These are phyloP conservation scores for Elephantulus edwardii DNA, from an alignment of 2,113 vertebrate genomes.

Conservation along the genomic window DNA sequence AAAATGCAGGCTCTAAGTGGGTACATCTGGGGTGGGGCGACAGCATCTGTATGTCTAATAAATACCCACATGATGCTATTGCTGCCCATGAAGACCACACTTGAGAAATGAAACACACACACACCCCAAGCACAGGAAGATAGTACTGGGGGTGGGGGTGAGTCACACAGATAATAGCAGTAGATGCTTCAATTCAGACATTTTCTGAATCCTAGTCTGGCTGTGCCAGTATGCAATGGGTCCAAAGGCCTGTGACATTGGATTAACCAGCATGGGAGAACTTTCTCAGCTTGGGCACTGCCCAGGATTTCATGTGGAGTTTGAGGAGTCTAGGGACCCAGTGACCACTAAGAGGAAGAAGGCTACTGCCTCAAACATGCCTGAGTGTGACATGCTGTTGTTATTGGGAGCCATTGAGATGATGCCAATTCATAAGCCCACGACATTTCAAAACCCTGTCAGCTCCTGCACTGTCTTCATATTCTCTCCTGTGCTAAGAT, in stretches of 20 bases:
- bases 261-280: not conserved
- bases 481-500: too few species aligned
- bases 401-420: too few species aligned
- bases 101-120: not conserved
- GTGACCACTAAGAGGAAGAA: not conserved
- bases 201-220: not conserved
- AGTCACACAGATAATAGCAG: not conserved
- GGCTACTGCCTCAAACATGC: not conserved
- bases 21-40: not conserved
- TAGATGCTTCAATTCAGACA: fast-evolving
- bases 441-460: too few species aligned
- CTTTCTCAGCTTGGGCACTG: too few species aligned
- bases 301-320: not conserved
- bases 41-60: not conserved
- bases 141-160: too few species aligned
- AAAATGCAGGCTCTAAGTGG: not conserved
- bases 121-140: not conserved
- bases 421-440: too few species aligned
- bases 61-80: not conserved
- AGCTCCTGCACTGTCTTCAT: too few species aligned
- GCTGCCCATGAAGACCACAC: not conserved
- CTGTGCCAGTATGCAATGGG: fast-evolving
- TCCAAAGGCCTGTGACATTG: not conserved
- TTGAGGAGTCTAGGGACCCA: not conserved
- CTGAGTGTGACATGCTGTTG: not conserved